A percentile compares a stretch with the other conserved stretches of the same genome.
phyloP scores from a whole-genome alignment of 1,140 invertebrate species.

The Pemphigus obesinymphae region DNA sequence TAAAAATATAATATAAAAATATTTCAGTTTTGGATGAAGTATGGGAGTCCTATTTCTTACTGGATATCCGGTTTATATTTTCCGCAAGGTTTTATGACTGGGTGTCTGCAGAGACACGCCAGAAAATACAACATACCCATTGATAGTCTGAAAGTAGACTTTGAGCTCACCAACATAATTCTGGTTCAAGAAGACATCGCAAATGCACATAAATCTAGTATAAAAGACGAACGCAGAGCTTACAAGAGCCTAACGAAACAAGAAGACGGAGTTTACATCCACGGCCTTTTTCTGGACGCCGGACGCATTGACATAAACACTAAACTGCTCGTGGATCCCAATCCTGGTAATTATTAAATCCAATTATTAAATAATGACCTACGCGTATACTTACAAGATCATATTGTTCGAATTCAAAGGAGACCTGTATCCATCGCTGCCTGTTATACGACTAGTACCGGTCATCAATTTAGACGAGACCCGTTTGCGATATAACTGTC shows the following conservation, averaged over 20 bases:
- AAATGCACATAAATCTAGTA: slow-evolving; percentile 52
- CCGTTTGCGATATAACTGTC: slow-evolving; percentile 58
- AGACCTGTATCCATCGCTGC: slow-evolving; percentile 70
- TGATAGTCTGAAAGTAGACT: slow-evolving; percentile 78
- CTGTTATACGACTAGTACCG: slow-evolving; percentile 67
- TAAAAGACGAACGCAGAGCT: slow-evolving; percentile 48
- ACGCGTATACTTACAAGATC: background rate
- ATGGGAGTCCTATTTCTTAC: slow-evolving; percentile 68
- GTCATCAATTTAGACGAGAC: slow-evolving; percentile 51
- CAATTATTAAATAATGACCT: background rate
- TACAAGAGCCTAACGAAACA: slow-evolving; percentile 60
- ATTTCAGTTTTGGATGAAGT: slow-evolving; percentile 61
- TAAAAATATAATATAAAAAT: no score
- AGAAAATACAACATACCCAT: slow-evolving; percentile 78
- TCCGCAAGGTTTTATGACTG: slow-evolving; percentile 85
- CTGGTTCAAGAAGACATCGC: slow-evolving; percentile 66
- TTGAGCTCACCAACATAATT: slow-evolving; percentile 56
- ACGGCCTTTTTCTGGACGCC: slow-evolving; percentile 83
- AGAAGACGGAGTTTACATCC: slow-evolving; percentile 71
- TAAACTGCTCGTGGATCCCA: slow-evolving; percentile 66
- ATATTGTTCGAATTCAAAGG: slow-evolving; percentile 51
- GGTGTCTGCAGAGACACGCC: slow-evolving; percentile 77
- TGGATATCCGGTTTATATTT: slow-evolving; percentile 90
- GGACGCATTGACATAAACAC: slow-evolving; percentile 68
- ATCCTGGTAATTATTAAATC: slow-evolving; percentile 53